Evolutionary conservation across 1,140 invertebrate species (phyloP).

Genomic region (Helicoverpa zea): DNA sequence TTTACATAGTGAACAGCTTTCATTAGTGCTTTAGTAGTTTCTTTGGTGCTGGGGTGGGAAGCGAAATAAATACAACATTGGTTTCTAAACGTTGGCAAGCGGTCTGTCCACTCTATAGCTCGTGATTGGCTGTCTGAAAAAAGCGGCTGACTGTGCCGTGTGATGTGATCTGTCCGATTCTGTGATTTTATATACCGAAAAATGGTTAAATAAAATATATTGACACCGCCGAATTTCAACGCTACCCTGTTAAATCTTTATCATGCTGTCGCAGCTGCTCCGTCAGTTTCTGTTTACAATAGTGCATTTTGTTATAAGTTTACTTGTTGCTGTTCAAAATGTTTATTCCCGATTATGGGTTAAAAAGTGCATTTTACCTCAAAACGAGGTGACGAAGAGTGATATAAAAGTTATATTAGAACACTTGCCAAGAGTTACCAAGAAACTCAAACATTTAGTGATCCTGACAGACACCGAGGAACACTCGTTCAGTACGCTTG

Average conservation of each 20-base stretch:
- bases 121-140: conserved; percentile 78
- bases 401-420: conserved; percentile 72
- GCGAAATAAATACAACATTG: background rate
- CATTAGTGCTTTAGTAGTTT: too few relatives aligned
- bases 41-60: background rate
- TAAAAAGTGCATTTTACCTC: conserved; percentile 61
- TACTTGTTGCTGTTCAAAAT: conserved; percentile 84
- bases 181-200: conserved; percentile 60
- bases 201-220: conserved; percentile 73
- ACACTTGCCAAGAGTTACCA: conserved; percentile 72
- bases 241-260: conserved; percentile 51
- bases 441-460: conserved; percentile 80
- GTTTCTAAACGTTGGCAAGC: conserved; percentile 52
- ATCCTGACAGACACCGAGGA: conserved; percentile 72
- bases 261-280: conserved; percentile 76
- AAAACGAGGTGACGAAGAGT: conserved; percentile 65
- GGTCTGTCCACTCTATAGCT: conserved; percentile 68
- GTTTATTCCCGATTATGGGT: conserved; percentile 73
- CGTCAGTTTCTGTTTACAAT: conserved; percentile 74
- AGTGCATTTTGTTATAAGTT: conserved; percentile 75
- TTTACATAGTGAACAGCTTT: too few relatives aligned
- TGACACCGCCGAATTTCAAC: conserved; percentile 32
- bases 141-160: conserved; percentile 76
- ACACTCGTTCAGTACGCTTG: conserved; percentile 79
- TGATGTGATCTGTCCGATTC: conserved; percentile 69